Evolutionary conservation across 2,797 vertebrate species (phyloP).

Genomic region (Naso thynnoides): DNA sequence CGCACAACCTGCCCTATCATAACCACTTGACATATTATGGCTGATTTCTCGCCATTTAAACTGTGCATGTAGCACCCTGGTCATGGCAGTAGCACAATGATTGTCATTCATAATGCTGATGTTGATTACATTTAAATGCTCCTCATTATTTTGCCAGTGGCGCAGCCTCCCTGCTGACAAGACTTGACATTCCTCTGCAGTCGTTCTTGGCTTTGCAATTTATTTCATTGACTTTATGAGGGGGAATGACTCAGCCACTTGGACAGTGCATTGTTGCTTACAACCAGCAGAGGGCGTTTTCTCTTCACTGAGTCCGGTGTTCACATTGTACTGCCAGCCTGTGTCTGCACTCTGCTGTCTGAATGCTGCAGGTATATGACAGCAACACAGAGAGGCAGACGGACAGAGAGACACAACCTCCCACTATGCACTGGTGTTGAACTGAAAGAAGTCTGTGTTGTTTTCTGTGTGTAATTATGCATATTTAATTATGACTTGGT

Average conservation of each 20-base stretch:
- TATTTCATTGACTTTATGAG: constrained; percentile 25
- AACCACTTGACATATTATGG: background rate
- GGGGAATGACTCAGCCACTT: constrained; percentile 81
- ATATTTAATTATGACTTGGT: background rate
- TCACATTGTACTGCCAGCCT: constrained; percentile 24
- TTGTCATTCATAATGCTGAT: constrained; percentile 39
- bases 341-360: constrained; percentile 62
- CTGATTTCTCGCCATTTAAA: constrained; percentile 9
- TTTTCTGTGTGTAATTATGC: constrained; percentile 3
- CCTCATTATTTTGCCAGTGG: constrained; percentile 28
- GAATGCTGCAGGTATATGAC: constrained; percentile 52
- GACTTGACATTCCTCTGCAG: constrained; percentile 13
- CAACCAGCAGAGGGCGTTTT: constrained; percentile 71
- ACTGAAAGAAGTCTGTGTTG: background rate
- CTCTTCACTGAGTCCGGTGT: constrained; percentile 11
- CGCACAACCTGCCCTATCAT: background rate
- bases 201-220: constrained; percentile 12
- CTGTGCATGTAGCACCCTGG: background rate
- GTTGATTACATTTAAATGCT: constrained; percentile 33
- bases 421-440: background rate
- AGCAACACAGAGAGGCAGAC: background rate
- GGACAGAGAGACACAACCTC: background rate
- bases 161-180: background rate
- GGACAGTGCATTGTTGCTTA: constrained; percentile 39
- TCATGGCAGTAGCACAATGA: constrained; percentile 1